Percentiles rank a stretch among this genome's conserved stretches.
phyloP scores from a whole-genome alignment of 2,113 vertebrate genomes.

The Charadrius vociferus region DNA sequence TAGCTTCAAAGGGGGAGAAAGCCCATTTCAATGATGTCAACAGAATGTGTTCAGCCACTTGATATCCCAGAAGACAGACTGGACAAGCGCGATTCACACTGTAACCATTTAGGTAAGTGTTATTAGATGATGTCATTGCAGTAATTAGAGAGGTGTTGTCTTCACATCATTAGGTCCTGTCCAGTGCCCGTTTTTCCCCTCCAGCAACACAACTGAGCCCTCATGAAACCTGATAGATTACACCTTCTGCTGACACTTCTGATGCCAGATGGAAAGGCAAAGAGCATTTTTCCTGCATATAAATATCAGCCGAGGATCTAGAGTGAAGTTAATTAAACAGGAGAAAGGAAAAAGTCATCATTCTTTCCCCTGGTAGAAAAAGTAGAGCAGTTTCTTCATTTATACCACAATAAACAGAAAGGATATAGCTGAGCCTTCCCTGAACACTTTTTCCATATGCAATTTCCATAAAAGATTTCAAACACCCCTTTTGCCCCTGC shows the following conservation, averaged over 20 bases:
- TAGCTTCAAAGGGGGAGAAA: slow-evolving; percentile 1
- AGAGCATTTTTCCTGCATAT: slow-evolving; percentile 17
- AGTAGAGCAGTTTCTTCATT: slow-evolving; percentile 17
- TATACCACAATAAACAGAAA: slow-evolving; percentile 26
- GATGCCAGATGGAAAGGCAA: slow-evolving; percentile 71
- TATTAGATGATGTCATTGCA: slow-evolving; percentile 14
- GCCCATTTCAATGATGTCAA: slow-evolving; percentile 77
- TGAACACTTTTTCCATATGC: neutral
- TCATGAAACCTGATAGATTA: slow-evolving; percentile 52
- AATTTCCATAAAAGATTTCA: slow-evolving; percentile 51
- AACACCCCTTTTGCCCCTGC: slow-evolving; percentile 9
- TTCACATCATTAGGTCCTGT: neutral
- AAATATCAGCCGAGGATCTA: slow-evolving; percentile 38
- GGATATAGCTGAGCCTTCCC: neutral
- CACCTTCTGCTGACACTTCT: slow-evolving; percentile 67
- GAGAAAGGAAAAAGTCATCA: neutral
- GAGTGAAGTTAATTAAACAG: slow-evolving; percentile 8
- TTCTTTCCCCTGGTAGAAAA: neutral
- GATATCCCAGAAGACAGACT: slow-evolving; percentile 82
- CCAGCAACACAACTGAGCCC: slow-evolving; percentile 23
- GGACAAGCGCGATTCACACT: slow-evolving; percentile 75
- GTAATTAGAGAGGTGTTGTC: neutral
- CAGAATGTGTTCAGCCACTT: slow-evolving; percentile 80
- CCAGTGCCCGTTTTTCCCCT: neutral
- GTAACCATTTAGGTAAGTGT: slow-evolving; percentile 77